Conservation (phyloP, 2,797 vertebrate species). For the Ptychadena robeensis region DNA sequence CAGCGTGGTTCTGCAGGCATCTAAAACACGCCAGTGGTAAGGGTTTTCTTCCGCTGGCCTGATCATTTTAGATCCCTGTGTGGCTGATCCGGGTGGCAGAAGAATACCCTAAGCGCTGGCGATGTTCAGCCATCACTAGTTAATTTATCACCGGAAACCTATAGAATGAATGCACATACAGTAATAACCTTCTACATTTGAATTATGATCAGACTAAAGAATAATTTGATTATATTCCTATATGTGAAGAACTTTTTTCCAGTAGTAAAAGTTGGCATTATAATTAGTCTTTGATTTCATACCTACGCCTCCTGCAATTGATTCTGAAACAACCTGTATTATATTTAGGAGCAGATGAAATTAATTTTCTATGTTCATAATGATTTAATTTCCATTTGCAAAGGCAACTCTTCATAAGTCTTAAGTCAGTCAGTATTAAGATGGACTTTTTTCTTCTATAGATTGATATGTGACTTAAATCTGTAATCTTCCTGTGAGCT, state of each 20-base stretch:
- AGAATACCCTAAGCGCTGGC: too few species aligned
- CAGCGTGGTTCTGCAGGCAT: too few species aligned
- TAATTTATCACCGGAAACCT: too few species aligned
- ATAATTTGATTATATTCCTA: slow-evolving; percentile 2
- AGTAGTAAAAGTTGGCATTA: neutral
- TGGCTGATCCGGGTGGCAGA: too few species aligned
- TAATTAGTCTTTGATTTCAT: neutral
- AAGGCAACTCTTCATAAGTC: slow-evolving; percentile 23
- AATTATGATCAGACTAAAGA: neutral
- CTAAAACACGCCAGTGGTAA: too few species aligned
- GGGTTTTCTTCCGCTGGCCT: too few species aligned
- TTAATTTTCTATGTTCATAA: slow-evolving; percentile 24
- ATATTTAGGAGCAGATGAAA: slow-evolving; percentile 11
- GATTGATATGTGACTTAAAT: slow-evolving; percentile 47
- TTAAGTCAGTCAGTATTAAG: slow-evolving; percentile 22
- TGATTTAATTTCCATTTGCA: slow-evolving; percentile 35
- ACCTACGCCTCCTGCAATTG: neutral
- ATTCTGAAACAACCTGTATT: neutral
- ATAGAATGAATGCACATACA: neutral
- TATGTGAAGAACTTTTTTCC: neutral
- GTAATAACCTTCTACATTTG: neutral
- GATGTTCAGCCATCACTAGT: too few species aligned
- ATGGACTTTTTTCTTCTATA: slow-evolving; percentile 17
- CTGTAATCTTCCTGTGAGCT: slow-evolving; percentile 39
- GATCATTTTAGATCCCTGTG: too few species aligned